Conservation (phyloP, 2,797 vertebrate species). For the Setipinna tenuifilis region DNA sequence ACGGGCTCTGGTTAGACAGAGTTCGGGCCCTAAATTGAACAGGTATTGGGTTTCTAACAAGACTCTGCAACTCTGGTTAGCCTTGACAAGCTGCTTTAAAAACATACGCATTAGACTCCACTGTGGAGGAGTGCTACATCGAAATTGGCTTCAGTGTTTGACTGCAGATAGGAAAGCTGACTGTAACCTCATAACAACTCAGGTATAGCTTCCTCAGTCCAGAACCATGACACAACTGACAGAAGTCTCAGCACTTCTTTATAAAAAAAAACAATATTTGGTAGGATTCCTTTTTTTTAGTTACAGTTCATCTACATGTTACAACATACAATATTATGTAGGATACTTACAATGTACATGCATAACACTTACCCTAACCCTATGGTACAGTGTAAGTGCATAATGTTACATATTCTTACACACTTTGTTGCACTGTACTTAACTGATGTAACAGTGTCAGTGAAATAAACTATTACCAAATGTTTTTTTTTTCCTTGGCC, state of each 20-base stretch:
- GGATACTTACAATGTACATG: no score
- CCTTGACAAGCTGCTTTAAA: conserved; percentile 60
- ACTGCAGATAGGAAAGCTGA: background rate
- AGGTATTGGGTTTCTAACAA: conserved; percentile 66
- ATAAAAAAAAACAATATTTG: no score
- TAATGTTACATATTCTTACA: no score
- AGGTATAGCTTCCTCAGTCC: background rate
- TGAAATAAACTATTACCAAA: no score
- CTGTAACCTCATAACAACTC: background rate
- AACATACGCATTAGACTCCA: conserved; percentile 60
- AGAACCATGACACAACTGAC: background rate
- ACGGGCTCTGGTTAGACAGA: conserved; percentile 50
- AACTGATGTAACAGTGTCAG: no score
- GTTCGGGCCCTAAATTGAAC: conserved; percentile 55
- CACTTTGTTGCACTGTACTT: no score
- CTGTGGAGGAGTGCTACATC: conserved; percentile 42
- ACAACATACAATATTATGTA: no score
- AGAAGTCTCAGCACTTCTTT: background rate
- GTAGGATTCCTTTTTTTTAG: no score
- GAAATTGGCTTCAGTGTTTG: conserved; percentile 30
- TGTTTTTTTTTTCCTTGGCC: background rate
- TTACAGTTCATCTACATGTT: no score
- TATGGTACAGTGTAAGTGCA: no score
- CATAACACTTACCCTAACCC: no score
- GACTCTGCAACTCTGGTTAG: conserved; percentile 62